Evolutionary conservation across 1,140 invertebrate genomes (phyloP), one percentile per base, ranked within the genome.

Genomic region (Pachypeltis micranthus): DNA sequence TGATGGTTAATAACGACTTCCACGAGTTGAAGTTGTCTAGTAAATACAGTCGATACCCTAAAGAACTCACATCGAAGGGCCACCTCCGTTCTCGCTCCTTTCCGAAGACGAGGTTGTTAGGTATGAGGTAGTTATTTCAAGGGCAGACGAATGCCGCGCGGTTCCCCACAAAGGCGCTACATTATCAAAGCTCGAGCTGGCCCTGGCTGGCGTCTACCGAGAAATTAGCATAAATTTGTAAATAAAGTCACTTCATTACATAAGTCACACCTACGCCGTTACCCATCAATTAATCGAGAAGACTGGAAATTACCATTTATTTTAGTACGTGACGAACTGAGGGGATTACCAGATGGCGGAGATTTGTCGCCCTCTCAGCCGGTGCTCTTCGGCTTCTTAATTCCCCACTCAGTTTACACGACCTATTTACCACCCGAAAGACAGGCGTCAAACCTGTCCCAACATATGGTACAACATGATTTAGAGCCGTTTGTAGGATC

Each of bases 211-310:
- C 47, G 47, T 21, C 21, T 3, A 21, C 12, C 47, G n/a, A n/a
- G n/a, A n/a, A n/a, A 51, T 51, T 51, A 51, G 47, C 47, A 51
- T 51, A 51, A 51, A 51, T 51, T 51, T 51, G 47, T 51, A 51
- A 51, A 51, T 51, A 51, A 51, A 51, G 47, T 51, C 47, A 51
- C 47, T 51, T 51, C 47, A 51, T 51, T 51, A 51, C 47, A 51
- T 51, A 51, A 51, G 47, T 51, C 47, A 51, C 47, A 51, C 47
- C 47, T 51, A 51, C 47, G 47, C 47, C 12, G 4, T 51, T 16
- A 10, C 47, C 21, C 47, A 51, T 21, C 47, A 51, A 51, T 51
- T 51, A 51, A 51, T 51, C 19, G 47, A 16, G 47, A 21, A 51
- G 47, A 51, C 12, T n/a, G 23, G 47, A 10, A 21, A 51, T 51